These are phyloP conservation scores for Plusia festucae DNA, from an alignment of 2,888 invertebrate species.

Conservation along the genomic window DNA sequence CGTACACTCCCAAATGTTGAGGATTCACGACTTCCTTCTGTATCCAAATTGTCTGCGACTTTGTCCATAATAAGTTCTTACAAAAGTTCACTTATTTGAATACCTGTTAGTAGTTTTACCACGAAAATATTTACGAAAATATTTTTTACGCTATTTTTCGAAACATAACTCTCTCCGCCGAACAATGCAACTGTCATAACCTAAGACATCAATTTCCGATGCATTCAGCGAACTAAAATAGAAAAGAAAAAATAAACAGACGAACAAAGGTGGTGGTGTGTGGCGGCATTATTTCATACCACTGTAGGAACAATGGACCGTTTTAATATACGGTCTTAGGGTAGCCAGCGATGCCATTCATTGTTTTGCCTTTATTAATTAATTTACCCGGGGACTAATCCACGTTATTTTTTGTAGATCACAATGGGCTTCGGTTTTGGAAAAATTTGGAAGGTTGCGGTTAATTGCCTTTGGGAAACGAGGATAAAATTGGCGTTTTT, in stretches of 20 bases:
- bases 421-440: slow-evolving; percentile 56
- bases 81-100: too few relatives aligned
- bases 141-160: slow-evolving; percentile 5
- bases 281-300: slow-evolving; percentile 63
- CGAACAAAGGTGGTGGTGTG: slow-evolving; percentile 52
- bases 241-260: slow-evolving; percentile 51
- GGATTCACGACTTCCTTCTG: too few relatives aligned
- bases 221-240: slow-evolving; percentile 55
- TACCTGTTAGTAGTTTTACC: too few relatives aligned
- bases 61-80: too few relatives aligned
- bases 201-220: slow-evolving; percentile 58
- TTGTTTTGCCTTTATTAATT: slow-evolving; percentile 71
- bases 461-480: slow-evolving; percentile 51
- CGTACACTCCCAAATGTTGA: too few relatives aligned
- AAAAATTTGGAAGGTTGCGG: slow-evolving; percentile 47
- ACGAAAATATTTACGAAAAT: slow-evolving; percentile 6
- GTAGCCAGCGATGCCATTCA: slow-evolving; percentile 60
- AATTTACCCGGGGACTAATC: slow-evolving; percentile 69
- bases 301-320: slow-evolving; percentile 58
- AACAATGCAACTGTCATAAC: slow-evolving; percentile 50
- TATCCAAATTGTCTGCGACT: too few relatives aligned
- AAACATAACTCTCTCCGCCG: slow-evolving; percentile 31
- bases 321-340: slow-evolving; percentile 67
- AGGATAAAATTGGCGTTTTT: slow-evolving; percentile 23
- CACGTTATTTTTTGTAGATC: slow-evolving; percentile 61